These are phyloP conservation scores for Schizaphis graminum DNA, from an alignment of 2,888 invertebrate species.

Conservation along the genomic window DNA sequence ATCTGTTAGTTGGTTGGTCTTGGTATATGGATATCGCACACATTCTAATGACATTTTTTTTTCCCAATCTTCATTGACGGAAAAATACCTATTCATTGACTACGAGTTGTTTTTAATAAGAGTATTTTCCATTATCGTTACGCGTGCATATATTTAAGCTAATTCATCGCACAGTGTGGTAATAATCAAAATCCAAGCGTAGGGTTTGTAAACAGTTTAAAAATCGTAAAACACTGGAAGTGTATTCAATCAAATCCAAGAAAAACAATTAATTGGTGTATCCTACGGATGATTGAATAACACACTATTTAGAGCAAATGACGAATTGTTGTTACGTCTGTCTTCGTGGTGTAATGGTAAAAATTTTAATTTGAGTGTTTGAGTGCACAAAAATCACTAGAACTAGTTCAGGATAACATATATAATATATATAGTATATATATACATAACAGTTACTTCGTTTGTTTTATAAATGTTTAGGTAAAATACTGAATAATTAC, in stretches of 20 bases:
- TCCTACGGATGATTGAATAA: conserved; percentile 43
- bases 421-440: not conserved
- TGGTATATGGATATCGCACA: not conserved
- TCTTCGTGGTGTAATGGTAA: conserved; percentile 31
- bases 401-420: conserved; percentile 21
- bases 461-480: not conserved
- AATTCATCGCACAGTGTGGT: not conserved
- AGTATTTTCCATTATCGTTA: not conserved
- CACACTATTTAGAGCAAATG: conserved; percentile 51
- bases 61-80: not conserved
- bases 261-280: not conserved
- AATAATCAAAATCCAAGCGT: not conserved
- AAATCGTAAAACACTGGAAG: not conserved
- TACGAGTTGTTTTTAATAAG: not conserved
- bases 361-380: not conserved
- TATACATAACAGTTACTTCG: not conserved
- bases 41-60: not conserved
- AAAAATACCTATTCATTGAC: not conserved
- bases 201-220: conserved; percentile 14
- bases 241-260: conserved; percentile 24
- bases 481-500: not conserved
- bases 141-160: not conserved
- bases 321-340: conserved; percentile 33
- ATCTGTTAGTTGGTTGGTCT: not conserved
- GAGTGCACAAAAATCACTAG: not conserved